phyloP scores from a whole-genome alignment of 2,113 vertebrate genomes.

The Zootoca vivipara region DNA sequence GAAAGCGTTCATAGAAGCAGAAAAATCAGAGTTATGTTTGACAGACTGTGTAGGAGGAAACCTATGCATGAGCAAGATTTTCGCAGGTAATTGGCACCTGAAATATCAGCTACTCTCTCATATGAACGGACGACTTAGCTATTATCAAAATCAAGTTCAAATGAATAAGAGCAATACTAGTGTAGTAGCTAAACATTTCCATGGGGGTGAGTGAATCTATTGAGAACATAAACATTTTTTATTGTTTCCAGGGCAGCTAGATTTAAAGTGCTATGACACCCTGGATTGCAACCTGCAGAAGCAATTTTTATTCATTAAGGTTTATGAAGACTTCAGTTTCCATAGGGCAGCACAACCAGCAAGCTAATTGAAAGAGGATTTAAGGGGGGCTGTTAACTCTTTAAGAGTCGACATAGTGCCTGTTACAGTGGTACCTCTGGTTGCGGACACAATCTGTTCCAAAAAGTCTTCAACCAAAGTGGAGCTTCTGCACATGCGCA shows the following conservation, averaged over 20 bases:
- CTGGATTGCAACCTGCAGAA: not conserved
- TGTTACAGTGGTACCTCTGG: too few relatives aligned
- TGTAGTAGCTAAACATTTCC: not conserved
- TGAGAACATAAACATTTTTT: not conserved
- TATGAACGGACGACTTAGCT: not conserved
- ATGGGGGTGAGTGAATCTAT: not conserved
- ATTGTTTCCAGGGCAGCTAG: slow-evolving; percentile 1
- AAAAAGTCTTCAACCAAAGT: too few relatives aligned
- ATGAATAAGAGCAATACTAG: not conserved
- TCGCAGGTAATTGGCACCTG: slow-evolving; percentile 5
- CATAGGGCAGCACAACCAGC: not conserved
- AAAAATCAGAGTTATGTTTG: slow-evolving; percentile 13
- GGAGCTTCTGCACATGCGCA: too few relatives aligned
- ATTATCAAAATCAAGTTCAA: not conserved
- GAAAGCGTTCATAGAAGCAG: slow-evolving; percentile 6
- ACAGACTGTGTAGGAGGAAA: slow-evolving; percentile 11
- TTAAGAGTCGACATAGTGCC: not conserved
- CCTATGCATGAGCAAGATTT: slow-evolving; percentile 5
- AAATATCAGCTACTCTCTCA: not conserved
- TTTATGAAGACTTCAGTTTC: slow-evolving; percentile 3
- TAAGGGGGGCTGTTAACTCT: not conserved
- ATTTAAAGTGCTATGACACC: slow-evolving; percentile 8
- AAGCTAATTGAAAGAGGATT: not conserved
- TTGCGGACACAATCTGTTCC: too few relatives aligned
- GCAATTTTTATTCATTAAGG: not conserved